Evolutionary conservation across 2,888 invertebrate species (phyloP).

Genomic region (Flabesymbios commensalis): DNA sequence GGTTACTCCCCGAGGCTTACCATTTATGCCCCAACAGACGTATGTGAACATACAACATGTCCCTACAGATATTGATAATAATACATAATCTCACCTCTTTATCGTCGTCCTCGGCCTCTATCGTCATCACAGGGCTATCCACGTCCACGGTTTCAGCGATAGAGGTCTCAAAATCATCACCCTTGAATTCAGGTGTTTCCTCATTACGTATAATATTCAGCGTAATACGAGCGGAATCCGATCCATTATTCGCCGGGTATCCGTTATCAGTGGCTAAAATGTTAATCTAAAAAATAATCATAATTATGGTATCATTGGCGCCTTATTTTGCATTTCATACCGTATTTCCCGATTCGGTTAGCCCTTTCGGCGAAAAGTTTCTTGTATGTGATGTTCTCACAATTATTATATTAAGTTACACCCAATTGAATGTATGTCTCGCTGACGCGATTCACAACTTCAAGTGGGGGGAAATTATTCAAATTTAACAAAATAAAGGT

Average conservation of each 20-base stretch:
- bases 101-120: conserved; percentile 39
- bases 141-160: conserved; percentile 39
- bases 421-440: too few relatives aligned
- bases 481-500: too few relatives aligned
- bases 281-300: conserved; percentile 23
- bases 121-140: conserved; percentile 30
- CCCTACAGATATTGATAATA: too few relatives aligned
- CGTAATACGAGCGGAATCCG: conserved; percentile 23
- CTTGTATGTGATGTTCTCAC: too few relatives aligned
- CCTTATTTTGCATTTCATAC: background rate
- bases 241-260: conserved; percentile 28
- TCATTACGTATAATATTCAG: conserved; percentile 28
- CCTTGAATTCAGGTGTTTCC: conserved; percentile 21
- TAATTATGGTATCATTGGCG: background rate
- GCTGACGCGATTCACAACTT: too few relatives aligned
- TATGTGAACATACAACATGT: too few relatives aligned
- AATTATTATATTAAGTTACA: too few relatives aligned
- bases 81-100: conserved; percentile 26
- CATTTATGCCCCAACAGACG: too few relatives aligned
- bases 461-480: too few relatives aligned
- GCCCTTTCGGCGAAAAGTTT: too few relatives aligned
- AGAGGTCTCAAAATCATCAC: conserved; percentile 21
- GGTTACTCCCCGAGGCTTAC: too few relatives aligned
- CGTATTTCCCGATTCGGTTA: background rate
- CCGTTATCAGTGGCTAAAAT: conserved; percentile 29